Base-by-base conservation (phyloP, 2,888 invertebrate species). In the Siphlonurus alternatus region DNA sequence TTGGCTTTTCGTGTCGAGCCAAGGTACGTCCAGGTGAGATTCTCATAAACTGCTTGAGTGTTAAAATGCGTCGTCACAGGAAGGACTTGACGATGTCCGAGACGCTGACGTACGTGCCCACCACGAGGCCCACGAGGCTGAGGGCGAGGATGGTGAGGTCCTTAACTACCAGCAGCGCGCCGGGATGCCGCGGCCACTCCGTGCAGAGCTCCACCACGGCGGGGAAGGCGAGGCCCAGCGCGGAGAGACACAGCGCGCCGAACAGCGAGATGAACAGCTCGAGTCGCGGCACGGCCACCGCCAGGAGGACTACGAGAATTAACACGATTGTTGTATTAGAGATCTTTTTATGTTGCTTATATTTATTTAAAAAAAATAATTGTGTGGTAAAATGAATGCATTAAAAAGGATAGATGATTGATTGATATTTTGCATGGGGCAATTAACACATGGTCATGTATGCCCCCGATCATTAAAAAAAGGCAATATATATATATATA, bases 201-300 rank as follows among this genome's bases (percentile, higher is more conserved):
- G 89, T 87, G 74, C 88, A 85, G 68, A 87, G 83, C 72, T 95
- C 89, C 69, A 96, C 89, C 67, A 93, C 78, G 0, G 95, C 93
- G 10, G 95, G 95, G 74, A 95, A 89, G 1, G 92, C 89, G 61
- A 96, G 79, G 0, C 95, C 94, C 65, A 95, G 80, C 0, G 89
- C 89, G 0, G 94, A 92, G 60, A 93, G 79, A 68, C 93, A 92
- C 1, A 95, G 80, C 0, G 95, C 93, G n/a, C 95, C 95, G 66
- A 89, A 86, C 61, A 89, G 75, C 0, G 88, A 87, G 69, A 89
- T 89, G 76, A 88, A 87, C 2, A 88, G 76, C 56, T 84, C 86
- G 72, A 94, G 76, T 71, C 89, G 85, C 0, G 95, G 94, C 65
- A 95, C 88, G 0, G 88, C 84, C 5, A 88, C 87, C 0, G 94